phyloP scores from a whole-genome alignment of 2,888 invertebrate genomes.

The Vesta saturnalis region DNA sequence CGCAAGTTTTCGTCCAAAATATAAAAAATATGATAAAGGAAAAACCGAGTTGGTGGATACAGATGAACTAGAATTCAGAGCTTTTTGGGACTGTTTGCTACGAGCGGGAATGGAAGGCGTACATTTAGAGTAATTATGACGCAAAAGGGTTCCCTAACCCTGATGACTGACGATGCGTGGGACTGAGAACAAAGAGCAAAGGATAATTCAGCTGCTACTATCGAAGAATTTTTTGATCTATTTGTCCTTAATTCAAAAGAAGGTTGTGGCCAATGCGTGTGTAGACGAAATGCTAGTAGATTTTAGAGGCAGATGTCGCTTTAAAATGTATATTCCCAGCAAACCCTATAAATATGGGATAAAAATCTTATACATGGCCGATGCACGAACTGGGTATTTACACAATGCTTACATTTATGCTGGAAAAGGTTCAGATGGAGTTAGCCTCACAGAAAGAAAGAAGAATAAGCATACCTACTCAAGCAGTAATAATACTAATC shows the following conservation, averaged over 20 bases:
- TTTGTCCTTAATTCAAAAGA: neutral
- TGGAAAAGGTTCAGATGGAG: no score
- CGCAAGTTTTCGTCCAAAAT: neutral
- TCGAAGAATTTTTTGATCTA: conserved; percentile 8
- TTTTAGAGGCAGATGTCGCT: no score
- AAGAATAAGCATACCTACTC: conserved; percentile 2
- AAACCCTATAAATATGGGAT: no score
- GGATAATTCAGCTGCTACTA: neutral
- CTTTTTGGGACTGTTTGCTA: neutral
- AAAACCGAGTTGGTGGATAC: no score
- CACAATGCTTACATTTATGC: no score
- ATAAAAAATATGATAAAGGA: neutral
- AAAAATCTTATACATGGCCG: no score
- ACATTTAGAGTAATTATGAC: no score
- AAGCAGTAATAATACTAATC: conserved; percentile 4
- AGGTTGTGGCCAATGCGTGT: no score
- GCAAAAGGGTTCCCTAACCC: neutral
- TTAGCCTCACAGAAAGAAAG: neutral
- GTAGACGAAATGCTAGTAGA: no score
- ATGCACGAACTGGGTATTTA: no score
- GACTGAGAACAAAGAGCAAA: no score
- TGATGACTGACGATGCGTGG: conserved; percentile 2
- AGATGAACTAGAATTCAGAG: conserved; percentile 2
- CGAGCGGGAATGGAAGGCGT: neutral
- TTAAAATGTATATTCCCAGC: no score